Base-by-base conservation (phyloP, 2,113 vertebrate genomes). In the Tichodroma muraria region DNA sequence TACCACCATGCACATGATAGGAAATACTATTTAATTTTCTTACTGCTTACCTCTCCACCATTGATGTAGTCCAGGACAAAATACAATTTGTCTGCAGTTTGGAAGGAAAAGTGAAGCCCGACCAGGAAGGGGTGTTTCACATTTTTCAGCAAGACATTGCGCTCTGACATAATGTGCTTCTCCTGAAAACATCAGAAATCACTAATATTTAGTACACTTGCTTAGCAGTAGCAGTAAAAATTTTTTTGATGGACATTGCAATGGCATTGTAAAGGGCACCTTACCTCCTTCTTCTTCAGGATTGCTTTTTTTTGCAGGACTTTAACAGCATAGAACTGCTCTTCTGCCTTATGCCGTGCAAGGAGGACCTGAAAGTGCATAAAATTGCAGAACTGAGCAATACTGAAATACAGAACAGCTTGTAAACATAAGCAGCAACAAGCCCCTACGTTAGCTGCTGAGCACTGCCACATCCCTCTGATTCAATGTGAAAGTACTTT, bases 101-200 rank as follows among this genome's bases (percentile, higher is more conserved):
- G 99, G 97, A 99, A 99, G 45, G 99, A 99, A 94, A 99, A 99
- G 96, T 99, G 99, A 83, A 99, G 98, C 45, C 99, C 99, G 13
- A 99, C 99, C 95, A 99, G 96, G 97, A 99, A 99, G 31, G 99
- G 99, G 92, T 99, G 99, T 95, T 99, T 99, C 95, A 99, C 98
- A 72, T 99, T 99, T 97, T 99, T 99, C 86, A 99, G 97, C 28
- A 99, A 96, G 72, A 99, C 99, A 85, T 99, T 99, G 82, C 99
- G 98, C 94, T 99, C 99, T 4, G 99, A 99, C 99, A 99, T 99
- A 59, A 99, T 99, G 97, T 99, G 99, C 94, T 99, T 99, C 97
- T 99, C 99, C 99, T 99, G 96, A 52, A 90, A 95, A 78, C 66
- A n/a, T 30, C 17, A 31, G 49, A 80, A 76, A 64, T 23, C 11